A percentile compares a stretch with the other conserved stretches of the same genome.
phyloP scores from a whole-genome alignment of 2,113 vertebrate species.

The Dolichallabes microphthalmus region DNA sequence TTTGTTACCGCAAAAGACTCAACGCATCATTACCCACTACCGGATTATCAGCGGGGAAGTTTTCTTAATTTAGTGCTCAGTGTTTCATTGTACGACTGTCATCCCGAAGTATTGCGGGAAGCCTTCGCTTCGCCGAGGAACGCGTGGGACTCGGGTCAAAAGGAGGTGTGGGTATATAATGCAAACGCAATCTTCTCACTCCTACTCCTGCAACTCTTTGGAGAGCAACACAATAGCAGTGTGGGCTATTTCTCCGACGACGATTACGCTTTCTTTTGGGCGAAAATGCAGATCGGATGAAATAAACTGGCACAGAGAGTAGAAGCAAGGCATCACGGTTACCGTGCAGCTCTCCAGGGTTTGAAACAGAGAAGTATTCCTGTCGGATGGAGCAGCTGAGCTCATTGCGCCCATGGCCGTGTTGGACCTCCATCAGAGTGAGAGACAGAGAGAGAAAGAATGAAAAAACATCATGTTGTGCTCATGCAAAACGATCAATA shows the following conservation, averaged over 20 bases:
- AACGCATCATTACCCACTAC: not conserved
- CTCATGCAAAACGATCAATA: constrained; percentile 47
- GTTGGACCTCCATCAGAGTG: constrained; percentile 60
- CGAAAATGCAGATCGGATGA: constrained; percentile 20
- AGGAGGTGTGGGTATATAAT: constrained; percentile 25
- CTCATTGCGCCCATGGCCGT: constrained; percentile 55
- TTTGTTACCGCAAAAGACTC: not conserved
- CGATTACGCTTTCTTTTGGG: not conserved
- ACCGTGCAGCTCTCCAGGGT: constrained; percentile 48
- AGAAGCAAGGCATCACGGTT: constrained; percentile 6
- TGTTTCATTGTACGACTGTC: not conserved
- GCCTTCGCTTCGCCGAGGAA: not conserved
- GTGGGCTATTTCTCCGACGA: constrained; percentile 3
- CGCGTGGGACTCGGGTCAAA: constrained; percentile 16
- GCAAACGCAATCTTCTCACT: constrained; percentile 26
- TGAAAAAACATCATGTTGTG: constrained; percentile 27
- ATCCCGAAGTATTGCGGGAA: not conserved
- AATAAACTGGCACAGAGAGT: not conserved
- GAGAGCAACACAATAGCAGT: constrained; percentile 16
- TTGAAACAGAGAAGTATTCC: constrained; percentile 46
- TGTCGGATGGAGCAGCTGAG: constrained; percentile 35
- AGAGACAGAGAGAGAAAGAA: constrained; percentile 27
- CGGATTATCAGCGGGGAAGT: not conserved
- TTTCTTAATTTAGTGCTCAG: constrained; percentile 16
- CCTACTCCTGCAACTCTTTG: constrained; percentile 10